phyloP scores from a whole-genome alignment of 2,888 invertebrate species.

The Bruchidius siliquastri region DNA sequence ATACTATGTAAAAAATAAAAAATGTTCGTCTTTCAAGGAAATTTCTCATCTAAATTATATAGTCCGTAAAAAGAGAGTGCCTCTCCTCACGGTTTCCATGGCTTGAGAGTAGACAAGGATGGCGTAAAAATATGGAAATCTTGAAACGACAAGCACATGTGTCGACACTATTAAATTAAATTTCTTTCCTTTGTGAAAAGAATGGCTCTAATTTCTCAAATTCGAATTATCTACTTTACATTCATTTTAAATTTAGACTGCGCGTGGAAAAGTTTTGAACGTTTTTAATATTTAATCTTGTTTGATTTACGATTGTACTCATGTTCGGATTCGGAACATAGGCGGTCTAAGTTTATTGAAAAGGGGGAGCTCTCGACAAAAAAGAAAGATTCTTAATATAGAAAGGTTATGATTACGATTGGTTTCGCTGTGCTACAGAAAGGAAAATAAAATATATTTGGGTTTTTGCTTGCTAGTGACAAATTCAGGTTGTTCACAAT shows the following conservation, averaged over 20 bases:
- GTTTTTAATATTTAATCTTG: constrained; percentile 51
- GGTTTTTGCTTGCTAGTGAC: too few relatives aligned
- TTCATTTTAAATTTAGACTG: constrained; percentile 50
- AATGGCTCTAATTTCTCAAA: constrained; percentile 49
- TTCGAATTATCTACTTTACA: constrained; percentile 52
- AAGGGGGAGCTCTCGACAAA: background rate
- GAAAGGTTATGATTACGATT: background rate
- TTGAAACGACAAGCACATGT: constrained; percentile 49
- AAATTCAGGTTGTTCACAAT: too few relatives aligned
- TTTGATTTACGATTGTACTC: constrained; percentile 50
- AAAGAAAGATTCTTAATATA: background rate
- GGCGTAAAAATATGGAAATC: constrained; percentile 40
- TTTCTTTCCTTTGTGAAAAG: constrained; percentile 46
- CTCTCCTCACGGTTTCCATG: background rate
- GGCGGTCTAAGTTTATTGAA: background rate
- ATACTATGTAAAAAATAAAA: background rate
- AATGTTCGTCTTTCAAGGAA: background rate
- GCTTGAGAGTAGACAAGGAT: constrained; percentile 20
- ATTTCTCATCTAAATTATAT: background rate
- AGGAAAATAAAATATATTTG: too few relatives aligned
- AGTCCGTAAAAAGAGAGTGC: background rate
- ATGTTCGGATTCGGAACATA: constrained; percentile 35
- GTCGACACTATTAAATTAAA: constrained; percentile 48
- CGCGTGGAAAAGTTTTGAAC: constrained; percentile 45
- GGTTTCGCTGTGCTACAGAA: background rate